Evolutionary conservation across 2,113 vertebrate species (phyloP), one percentile per base, ranked within the genome.

Genomic region (Tauraco erythrolophus): DNA sequence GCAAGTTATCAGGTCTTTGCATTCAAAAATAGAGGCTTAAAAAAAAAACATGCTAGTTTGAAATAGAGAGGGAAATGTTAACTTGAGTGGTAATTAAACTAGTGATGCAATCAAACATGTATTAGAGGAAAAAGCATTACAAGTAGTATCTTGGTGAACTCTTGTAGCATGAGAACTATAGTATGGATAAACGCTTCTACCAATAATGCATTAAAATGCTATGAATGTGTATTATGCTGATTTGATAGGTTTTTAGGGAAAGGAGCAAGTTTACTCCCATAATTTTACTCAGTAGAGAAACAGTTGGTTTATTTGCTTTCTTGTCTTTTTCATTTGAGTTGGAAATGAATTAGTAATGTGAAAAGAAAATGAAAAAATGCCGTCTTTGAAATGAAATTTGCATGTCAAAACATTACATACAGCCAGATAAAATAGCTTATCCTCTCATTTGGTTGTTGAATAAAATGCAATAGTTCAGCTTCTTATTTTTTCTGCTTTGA

Each of bases 381-480:
- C 1, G 18, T 35, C 10, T 89, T 89, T 81, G 83, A 92, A 94
- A 89, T 35, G 69, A 89, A 94, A 97, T 95, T 96, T 97, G 80
- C 92, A 88, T 95, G 89, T 94, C 77, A 96, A 96, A 96, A 89
- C 57, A 82, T 76, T 72, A 18, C 9, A 22, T 54, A 31, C 69
- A 94, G 84, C 86, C 94, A 94, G 89, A 95, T 87, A 94, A 97
- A 95, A 94, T 79, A 94, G 25, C n/a, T n/a, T n/a, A n/a, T n/a
- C n/a, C n/a, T 89, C 24, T 71, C 27, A 61, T 78, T 71, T 89
- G 70, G 41, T 53, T 75, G 53, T 53, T 87, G 60, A 78, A 84
- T 81, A 84, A 87, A 86, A 92, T 51, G 30, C 21, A 54, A 5
- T 46, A 41, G 14, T 91, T 80, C 8, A 83, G 25, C 41, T 37